Percentiles rank a stretch among this genome's conserved stretches.
Conservation (phyloP, 2,113 vertebrate genomes). For the Passer montanus region DNA sequence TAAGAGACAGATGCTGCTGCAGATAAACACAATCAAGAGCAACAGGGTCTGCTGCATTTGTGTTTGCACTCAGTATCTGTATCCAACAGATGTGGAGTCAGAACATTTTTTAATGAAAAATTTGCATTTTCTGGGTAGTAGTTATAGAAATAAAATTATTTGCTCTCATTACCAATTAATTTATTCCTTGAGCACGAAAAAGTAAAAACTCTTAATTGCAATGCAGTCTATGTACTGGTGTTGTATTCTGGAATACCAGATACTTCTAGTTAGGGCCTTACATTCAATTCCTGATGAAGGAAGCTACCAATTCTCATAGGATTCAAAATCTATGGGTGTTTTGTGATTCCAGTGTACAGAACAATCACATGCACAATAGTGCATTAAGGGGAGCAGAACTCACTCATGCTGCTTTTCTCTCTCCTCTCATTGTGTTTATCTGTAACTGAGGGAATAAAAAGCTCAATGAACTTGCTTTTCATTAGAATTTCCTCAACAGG, state of each 20-base stretch:
- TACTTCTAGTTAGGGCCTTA: background rate
- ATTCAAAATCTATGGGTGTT: background rate
- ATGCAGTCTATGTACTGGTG: background rate
- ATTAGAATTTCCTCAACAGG: slow-evolving; percentile 12
- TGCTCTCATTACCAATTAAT: background rate
- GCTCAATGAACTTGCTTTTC: slow-evolving; percentile 16
- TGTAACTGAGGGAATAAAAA: slow-evolving; percentile 5
- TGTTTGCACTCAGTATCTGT: background rate
- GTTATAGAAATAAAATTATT: background rate
- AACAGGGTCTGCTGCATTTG: background rate
- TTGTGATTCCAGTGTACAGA: background rate
- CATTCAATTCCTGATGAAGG: background rate
- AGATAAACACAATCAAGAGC: background rate
- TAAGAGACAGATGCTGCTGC: background rate
- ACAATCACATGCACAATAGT: background rate
- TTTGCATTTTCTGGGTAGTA: background rate
- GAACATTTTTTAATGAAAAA: background rate
- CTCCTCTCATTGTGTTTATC: background rate
- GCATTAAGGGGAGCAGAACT: background rate
- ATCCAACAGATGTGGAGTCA: background rate
- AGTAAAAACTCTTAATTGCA: background rate
- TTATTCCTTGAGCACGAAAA: background rate
- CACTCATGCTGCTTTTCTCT: slow-evolving; percentile 16
- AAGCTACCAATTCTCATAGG: background rate
- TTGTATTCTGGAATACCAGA: background rate